phyloP scores from a whole-genome alignment of 2,113 vertebrate species.

The Pelobates fuscus region DNA sequence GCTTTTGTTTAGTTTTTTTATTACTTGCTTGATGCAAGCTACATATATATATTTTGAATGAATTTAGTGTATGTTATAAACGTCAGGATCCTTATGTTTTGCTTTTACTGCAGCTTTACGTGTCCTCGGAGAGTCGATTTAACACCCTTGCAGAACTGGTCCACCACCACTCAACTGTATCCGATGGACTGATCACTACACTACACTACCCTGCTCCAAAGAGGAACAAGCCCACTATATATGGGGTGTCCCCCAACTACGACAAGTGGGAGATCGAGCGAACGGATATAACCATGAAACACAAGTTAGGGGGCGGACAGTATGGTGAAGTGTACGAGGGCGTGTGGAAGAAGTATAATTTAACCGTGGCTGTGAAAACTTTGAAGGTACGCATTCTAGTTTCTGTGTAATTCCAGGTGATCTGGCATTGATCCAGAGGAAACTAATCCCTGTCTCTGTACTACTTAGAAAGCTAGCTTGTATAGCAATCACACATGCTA shows the following conservation, averaged over 20 bases:
- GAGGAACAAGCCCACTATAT: slow-evolving; percentile 97
- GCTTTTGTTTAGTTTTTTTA: background rate
- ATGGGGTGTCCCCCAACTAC: slow-evolving; percentile 95
- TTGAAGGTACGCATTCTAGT: slow-evolving; percentile 79
- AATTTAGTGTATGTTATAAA: background rate
- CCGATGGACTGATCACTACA: slow-evolving; percentile 95
- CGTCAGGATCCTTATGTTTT: background rate
- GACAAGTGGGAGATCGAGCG: slow-evolving; percentile 99
- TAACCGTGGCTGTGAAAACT: slow-evolving; percentile 96
- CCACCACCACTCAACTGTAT: slow-evolving; percentile 94
- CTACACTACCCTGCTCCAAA: slow-evolving; percentile 96
- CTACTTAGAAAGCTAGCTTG: too few relatives aligned
- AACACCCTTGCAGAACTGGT: slow-evolving; percentile 95
- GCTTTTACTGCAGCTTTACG: slow-evolving; percentile 80
- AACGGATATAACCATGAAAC: slow-evolving; percentile 98
- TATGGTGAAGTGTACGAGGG: slow-evolving; percentile 98
- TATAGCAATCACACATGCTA: too few relatives aligned
- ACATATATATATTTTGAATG: too few relatives aligned
- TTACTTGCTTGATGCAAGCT: too few relatives aligned
- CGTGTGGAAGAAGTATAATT: slow-evolving; percentile 97
- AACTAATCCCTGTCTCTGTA: too few relatives aligned
- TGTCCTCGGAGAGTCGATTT: slow-evolving; percentile 97
- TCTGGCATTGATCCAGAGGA: too few relatives aligned
- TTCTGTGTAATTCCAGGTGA: too few relatives aligned
- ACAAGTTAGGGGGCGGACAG: slow-evolving; percentile 96